A percentile compares a stretch with the other conserved stretches of the same genome.
Evolutionary conservation across 2,113 vertebrate species (phyloP).

Genomic region (Stegastes partitus): DNA sequence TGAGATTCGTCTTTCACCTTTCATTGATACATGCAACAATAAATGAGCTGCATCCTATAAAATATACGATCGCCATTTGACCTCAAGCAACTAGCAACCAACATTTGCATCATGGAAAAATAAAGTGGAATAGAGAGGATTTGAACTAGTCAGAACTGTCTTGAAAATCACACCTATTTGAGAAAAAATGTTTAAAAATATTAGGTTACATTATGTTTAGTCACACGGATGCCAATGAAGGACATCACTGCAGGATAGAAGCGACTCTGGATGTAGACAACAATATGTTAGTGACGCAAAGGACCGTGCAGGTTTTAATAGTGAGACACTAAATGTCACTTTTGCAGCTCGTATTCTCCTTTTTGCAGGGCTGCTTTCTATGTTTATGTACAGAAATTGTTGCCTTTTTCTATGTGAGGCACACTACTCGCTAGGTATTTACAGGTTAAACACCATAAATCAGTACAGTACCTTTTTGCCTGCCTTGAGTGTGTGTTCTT

Average conservation of each 20-base stretch:
- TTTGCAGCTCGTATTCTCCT: slow-evolving; percentile 1
- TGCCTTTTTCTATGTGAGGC: slow-evolving; percentile 14
- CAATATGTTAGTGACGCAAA: slow-evolving; percentile 1
- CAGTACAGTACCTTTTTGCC: background rate
- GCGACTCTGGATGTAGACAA: slow-evolving; percentile 1
- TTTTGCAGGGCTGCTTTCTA: slow-evolving; percentile 15
- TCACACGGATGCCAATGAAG: slow-evolving; percentile 39
- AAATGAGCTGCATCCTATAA: background rate
- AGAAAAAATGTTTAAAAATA: background rate
- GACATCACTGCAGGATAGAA: slow-evolving; percentile 27
- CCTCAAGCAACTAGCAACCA: background rate
- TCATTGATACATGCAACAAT: background rate
- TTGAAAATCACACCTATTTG: background rate
- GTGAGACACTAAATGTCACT: slow-evolving; percentile 3
- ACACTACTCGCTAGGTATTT: slow-evolving; percentile 28
- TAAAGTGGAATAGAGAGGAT: background rate
- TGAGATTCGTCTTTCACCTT: background rate
- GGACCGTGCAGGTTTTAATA: background rate
- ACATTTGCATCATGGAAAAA: background rate
- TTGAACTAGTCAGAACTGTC: slow-evolving; percentile 8
- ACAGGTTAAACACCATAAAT: background rate
- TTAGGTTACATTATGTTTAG: background rate
- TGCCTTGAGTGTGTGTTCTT: slow-evolving; percentile 30
- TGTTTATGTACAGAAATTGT: slow-evolving; percentile 35
- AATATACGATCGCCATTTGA: background rate